Percentiles rank a stretch among this genome's conserved stretches.
Evolutionary conservation across 92 coral and sea anemone genomes (phyloP).

Genomic region (Phymanthus crucifer): DNA sequence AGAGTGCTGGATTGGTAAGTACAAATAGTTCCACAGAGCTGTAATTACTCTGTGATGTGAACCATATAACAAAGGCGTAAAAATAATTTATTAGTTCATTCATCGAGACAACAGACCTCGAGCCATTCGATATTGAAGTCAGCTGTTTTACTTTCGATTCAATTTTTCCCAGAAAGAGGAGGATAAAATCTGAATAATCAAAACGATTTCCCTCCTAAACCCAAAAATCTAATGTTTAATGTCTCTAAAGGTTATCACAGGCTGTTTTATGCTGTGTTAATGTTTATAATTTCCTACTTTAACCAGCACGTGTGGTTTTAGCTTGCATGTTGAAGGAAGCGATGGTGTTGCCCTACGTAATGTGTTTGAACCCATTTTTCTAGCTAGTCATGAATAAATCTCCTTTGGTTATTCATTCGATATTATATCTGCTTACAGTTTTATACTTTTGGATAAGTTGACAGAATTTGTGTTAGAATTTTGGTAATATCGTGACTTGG

Average conservation of each 20-base stretch:
- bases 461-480: not conserved
- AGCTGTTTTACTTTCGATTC: constrained; percentile 39
- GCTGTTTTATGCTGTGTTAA: not conserved
- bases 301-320: not conserved
- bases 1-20: constrained; percentile 99
- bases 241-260: not conserved
- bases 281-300: not conserved
- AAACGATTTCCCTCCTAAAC: not conserved
- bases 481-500: not conserved
- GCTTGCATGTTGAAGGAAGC: not conserved
- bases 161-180: not conserved
- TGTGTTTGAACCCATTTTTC: not conserved
- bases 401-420: not conserved
- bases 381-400: not conserved
- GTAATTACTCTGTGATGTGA: not conserved
- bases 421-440: not conserved
- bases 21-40: not conserved
- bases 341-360: not conserved
- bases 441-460: not conserved
- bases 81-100: not conserved
- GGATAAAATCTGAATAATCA: not conserved
- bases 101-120: not conserved
- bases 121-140: no score
- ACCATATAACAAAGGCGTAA: not conserved
- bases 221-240: not conserved